A percentile compares a stretch with the other conserved stretches of the same genome.
phyloP scores from a whole-genome alignment of 2,113 vertebrate genomes.

The Sylvia atricapilla region DNA sequence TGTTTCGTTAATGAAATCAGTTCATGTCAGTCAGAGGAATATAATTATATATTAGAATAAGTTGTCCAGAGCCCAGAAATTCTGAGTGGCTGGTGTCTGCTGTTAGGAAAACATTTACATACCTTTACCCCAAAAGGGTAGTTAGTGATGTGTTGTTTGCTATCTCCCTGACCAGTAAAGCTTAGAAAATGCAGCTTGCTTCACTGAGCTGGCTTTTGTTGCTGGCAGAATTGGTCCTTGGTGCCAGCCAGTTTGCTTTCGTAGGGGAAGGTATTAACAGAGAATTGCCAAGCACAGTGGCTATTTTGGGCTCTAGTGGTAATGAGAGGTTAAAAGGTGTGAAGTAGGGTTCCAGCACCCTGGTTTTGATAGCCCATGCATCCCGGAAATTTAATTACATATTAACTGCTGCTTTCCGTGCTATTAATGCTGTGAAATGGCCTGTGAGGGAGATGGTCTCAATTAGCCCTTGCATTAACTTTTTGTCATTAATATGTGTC shows the following conservation, averaged over 20 bases:
- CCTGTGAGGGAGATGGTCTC: slow-evolving; percentile 26
- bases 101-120: background rate
- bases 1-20: background rate
- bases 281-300: background rate
- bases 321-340: slow-evolving; percentile 42
- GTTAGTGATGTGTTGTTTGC: background rate
- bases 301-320: background rate
- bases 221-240: background rate
- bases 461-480: slow-evolving; percentile 52
- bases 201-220: background rate
- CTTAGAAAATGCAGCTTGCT: background rate
- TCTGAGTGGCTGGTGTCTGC: background rate
- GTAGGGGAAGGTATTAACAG: background rate
- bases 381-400: slow-evolving; percentile 53
- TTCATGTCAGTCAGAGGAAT: background rate
- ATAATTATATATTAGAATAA: background rate
- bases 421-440: slow-evolving; percentile 46
- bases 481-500: slow-evolving; percentile 41
- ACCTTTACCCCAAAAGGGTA: background rate
- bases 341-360: slow-evolving; percentile 12
- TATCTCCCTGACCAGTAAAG: background rate
- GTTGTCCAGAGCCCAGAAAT: background rate
- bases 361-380: slow-evolving; percentile 9
- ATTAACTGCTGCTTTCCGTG: slow-evolving; percentile 33
- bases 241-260: background rate